Conservation (phyloP, 2,113 vertebrate species). For the Sus scrofa region T2T-Sscrofa CM000816.6:65953001-65953500, state of each 20-base stretch:
- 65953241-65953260: not conserved
- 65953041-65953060: too few species aligned
- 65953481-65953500: not conserved
- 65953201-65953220: not conserved
- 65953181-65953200: not conserved
- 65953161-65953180: not conserved
- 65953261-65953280: not conserved
- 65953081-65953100: too few species aligned
- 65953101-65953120: too few species aligned
- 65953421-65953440: not conserved
- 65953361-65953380: not conserved
- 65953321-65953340: not conserved
- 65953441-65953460: conserved; percentile 37
- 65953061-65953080: too few species aligned
- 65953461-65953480: not conserved
- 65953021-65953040: too few species aligned
- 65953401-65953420: not conserved
- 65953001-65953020: not conserved
- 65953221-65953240: not conserved
- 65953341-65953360: not conserved
- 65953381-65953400: conserved; percentile 12
- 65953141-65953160: not conserved
- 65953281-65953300: not conserved
- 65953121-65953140: not conserved
- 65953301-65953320: not conserved